Evolutionary conservation across 2,797 vertebrate species (phyloP), one percentile per base, ranked within the genome.

Genomic region (Sebastes kiyomatsui): DNA sequence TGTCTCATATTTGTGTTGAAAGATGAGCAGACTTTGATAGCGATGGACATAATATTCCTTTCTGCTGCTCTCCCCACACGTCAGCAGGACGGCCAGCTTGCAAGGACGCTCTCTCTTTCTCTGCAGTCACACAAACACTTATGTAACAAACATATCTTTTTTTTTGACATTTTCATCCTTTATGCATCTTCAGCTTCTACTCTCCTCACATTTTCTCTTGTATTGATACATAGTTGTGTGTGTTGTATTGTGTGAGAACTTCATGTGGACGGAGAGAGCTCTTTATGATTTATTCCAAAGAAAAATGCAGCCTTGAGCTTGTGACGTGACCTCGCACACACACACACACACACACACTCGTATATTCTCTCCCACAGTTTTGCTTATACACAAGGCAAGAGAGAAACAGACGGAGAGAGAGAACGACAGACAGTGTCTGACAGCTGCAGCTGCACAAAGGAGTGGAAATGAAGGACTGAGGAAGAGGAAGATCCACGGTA

Each of bases 301-400:
- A 81, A 80, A 88, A 85, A 81, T 8, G 32, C 58, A 88, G 81
- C 93, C 93, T 93, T 94, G 93, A 94, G 90, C 90, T 91, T 62
- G 65, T 83, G 83, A 90, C 87, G 83, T 13, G 61, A 86, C 68
- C 84, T 16, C 25, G 35, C 30, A 27, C 68, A 73, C 61, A 23
- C 25, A 76, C 61, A 23, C 25, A 56, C 30, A 30, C 67, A 76
- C 60, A 23, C 25, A 56, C 30, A 32, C 64, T 73, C 61, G 4
- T 22, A 56, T 20, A 65, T 58, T 75, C 46, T 54, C 81, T 72
- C 80, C 60, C 80, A 84, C 61, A 84, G 81, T 23, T 62, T 32
- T 66, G 77, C 66, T 67, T 33, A 66, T 30, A 76, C 71, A 86
- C 77, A 64, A 62, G 12, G 55, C 27, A 58, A 42, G 55, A 78